Evolutionary conservation across 2,888 invertebrate genomes (phyloP), one percentile per base, ranked within the genome.

Genomic region (Diploptera punctata): DNA sequence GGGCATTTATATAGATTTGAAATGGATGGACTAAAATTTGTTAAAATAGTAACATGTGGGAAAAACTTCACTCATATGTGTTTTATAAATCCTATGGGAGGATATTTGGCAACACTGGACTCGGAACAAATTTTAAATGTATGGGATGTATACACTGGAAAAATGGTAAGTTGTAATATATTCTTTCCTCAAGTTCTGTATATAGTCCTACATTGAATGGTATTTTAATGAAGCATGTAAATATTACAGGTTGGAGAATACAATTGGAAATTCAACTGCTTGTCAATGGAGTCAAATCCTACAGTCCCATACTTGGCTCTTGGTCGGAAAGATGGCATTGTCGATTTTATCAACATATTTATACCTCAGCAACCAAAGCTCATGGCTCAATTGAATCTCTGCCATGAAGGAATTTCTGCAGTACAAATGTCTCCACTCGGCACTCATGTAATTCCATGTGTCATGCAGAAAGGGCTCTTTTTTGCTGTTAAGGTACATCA

Each of bases 271-370:
- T 9, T 5, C 13, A 57, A 57, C 2, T 57, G 52, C 38, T n/a
- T 57, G 38, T 13, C 38, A n/a, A 74, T 74, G 72, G 33, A 24
- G 19, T 19, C 72, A n/a, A 69, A 67, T 61, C 69, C 72, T 4
- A 5, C 7, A 18, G 24, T 47, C 24, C 74, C 74, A n/a, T 70
- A 70, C 29, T 19, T 74, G 13, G 70, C 49, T 1, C 61, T 74
- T 21, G 72, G 74, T 24, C 65, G 47, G 44, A 29, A 54, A 26
- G 47, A 67, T 10, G 74, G 74, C 9, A 57, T 19, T 54, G 47
- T 72, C 21, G 70, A 70, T n/a, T 67, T 72, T 31, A 31, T 71
- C 24, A 67, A 60, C 29, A 29, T 67, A 16, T 44, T 67, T 31
- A 44, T 13, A 21, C 57, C 54, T 13, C 24, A 18, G n/a, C 44